These are phyloP conservation scores for Zoanthus sansibaricus DNA, from an alignment of 92 coral and sea anemone genomes.

Conservation along the genomic window DNA sequence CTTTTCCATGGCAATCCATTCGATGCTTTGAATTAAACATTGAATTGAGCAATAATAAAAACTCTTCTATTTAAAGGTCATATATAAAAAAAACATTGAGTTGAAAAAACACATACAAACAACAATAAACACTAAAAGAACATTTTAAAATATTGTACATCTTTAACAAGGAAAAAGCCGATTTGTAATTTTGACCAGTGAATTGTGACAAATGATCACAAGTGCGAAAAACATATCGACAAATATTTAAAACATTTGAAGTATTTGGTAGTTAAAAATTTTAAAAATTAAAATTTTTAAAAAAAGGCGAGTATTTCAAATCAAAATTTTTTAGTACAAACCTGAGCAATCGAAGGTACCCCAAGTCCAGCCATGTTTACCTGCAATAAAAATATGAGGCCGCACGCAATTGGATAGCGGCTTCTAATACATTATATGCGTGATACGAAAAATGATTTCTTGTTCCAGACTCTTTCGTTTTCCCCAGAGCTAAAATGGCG, in stretches of 20 bases:
- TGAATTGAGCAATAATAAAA: not conserved
- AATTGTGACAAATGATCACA: not conserved
- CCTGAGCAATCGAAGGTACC: slow-evolving; percentile 89
- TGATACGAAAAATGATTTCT: not conserved
- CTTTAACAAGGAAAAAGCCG: not conserved
- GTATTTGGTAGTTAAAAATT: not conserved
- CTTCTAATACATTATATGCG: slow-evolving; percentile 46
- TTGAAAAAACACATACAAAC: not conserved
- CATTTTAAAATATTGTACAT: not conserved
- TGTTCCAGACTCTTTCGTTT: slow-evolving; percentile 34
- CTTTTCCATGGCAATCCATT: not conserved
- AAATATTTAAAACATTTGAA: not conserved
- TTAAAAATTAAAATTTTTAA: not conserved
- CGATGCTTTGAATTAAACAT: not conserved
- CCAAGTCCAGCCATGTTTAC: slow-evolving; percentile 97
- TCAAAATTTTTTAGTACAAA: slow-evolving; percentile 44
- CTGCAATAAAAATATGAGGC: slow-evolving; percentile 22
- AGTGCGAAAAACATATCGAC: not conserved
- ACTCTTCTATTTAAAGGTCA: not conserved
- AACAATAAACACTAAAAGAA: not conserved
- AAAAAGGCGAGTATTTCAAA: not conserved
- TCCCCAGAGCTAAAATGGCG: slow-evolving; percentile 76
- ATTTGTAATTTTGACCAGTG: slow-evolving; percentile 10
- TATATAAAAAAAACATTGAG: not conserved
- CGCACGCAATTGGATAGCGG: slow-evolving; percentile 45